Conservation (phyloP, 2,888 invertebrate species). For the Chirona hameri region DNA sequence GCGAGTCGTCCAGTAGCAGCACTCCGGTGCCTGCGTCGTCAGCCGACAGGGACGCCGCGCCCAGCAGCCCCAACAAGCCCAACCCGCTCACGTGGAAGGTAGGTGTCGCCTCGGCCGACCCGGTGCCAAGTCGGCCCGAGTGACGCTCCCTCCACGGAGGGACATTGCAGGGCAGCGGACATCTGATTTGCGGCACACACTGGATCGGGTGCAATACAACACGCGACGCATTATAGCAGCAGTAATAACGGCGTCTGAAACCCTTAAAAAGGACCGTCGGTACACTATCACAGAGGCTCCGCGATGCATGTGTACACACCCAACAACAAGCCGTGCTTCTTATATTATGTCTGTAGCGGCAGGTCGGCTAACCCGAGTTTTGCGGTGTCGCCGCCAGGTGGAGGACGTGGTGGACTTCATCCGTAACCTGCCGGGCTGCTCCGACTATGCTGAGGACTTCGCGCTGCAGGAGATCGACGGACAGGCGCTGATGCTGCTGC, state of each 20-base stretch:
- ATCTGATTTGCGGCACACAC: too few species aligned
- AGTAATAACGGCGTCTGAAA: too few species aligned
- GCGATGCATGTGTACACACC: too few species aligned
- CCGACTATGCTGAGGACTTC: constrained; percentile 91
- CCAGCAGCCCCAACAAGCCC: constrained; percentile 2
- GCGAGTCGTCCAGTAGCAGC: not conserved
- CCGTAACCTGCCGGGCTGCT: constrained; percentile 80
- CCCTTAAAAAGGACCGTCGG: too few species aligned
- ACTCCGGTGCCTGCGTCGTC: not conserved
- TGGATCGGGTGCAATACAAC: too few species aligned
- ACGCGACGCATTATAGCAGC: too few species aligned
- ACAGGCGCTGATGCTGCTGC: constrained; percentile 83
- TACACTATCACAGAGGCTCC: too few species aligned
- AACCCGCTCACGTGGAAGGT: constrained; percentile 29
- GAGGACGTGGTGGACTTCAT: constrained; percentile 84
- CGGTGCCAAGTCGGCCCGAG: too few species aligned
- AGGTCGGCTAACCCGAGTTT: constrained; percentile 27
- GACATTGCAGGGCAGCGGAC: too few species aligned
- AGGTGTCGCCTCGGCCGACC: not conserved
- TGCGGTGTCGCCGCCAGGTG: constrained; percentile 56
- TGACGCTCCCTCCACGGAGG: too few species aligned
- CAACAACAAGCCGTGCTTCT: too few species aligned
- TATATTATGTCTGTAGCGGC: not conserved
- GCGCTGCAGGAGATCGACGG: constrained; percentile 94
- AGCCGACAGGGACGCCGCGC: not conserved